A percentile compares a stretch with the other conserved stretches of the same genome.
phyloP scores from a whole-genome alignment of 2,113 vertebrate species.

The Tragulus kanchil region DNA sequence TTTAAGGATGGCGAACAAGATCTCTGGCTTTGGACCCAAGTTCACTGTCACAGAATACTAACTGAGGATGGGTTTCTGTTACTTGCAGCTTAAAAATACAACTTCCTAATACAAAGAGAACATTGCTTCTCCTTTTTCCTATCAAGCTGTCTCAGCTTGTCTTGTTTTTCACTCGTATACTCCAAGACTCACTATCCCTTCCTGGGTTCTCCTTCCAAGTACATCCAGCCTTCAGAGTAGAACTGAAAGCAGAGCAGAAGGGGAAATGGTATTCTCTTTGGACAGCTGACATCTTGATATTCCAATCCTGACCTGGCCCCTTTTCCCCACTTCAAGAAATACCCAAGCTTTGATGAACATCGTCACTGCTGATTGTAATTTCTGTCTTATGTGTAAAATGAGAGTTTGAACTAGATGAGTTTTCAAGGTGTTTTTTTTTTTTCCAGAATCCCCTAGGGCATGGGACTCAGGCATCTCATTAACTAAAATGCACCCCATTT shows the following conservation, averaged over 20 bases:
- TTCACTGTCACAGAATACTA: neutral
- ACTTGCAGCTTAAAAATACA: neutral
- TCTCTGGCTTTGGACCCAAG: neutral
- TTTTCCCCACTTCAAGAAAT: neutral
- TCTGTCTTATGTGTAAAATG: conserved; percentile 25
- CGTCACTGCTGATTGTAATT: neutral
- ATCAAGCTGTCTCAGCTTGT: neutral
- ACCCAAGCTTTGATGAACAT: neutral
- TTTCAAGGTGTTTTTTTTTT: neutral
- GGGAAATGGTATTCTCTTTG: neutral
- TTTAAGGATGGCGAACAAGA: neutral
- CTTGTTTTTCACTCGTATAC: neutral
- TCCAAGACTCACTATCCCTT: neutral
- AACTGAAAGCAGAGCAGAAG: neutral
- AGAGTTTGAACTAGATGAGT: neutral
- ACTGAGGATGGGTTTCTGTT: neutral
- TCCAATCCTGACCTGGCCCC: neutral
- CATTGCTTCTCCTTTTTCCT: neutral
- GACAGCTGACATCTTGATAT: neutral
- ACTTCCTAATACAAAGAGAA: neutral
- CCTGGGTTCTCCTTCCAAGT: neutral
- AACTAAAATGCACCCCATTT: neutral
- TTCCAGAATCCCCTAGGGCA: neutral
- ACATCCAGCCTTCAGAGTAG: neutral
- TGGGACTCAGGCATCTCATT: neutral